Conservation (phyloP, 1,140 invertebrate genomes). For the Tetranychus cinnabarinus region DNA sequence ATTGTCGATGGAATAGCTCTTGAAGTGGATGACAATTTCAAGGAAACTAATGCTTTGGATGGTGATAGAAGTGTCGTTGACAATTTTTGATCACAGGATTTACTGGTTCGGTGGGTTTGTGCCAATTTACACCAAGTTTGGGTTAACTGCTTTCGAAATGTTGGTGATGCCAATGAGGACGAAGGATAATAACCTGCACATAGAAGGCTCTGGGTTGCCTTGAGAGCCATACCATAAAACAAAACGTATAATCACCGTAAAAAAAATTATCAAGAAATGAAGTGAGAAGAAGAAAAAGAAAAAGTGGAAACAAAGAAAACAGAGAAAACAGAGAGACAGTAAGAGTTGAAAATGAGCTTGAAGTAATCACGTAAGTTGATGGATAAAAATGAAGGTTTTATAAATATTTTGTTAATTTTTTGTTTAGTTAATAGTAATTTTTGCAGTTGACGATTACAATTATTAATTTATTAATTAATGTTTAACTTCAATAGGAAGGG, state of each 20-base stretch:
- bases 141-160: neutral
- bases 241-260: neutral
- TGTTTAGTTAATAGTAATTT: too few relatives aligned
- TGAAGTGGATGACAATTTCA: too few relatives aligned
- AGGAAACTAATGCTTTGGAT: too few relatives aligned
- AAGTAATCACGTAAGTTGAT: neutral
- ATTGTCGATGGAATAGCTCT: too few relatives aligned
- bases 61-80: neutral
- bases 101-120: too few relatives aligned
- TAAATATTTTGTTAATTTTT: neutral
- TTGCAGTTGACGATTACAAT: too few relatives aligned
- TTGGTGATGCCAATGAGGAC: neutral
- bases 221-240: neutral
- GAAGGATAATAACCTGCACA: conserved; percentile 3
- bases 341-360: conserved; percentile 5
- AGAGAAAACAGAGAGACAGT: conserved; percentile 2
- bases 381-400: neutral
- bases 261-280: neutral
- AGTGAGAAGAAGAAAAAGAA: neutral
- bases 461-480: neutral
- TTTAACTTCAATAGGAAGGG: neutral
- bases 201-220: neutral
- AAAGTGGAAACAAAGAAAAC: neutral
- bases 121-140: neutral
- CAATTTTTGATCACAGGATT: neutral